These are phyloP conservation scores for Scophthalmus maximus DNA, from an alignment of 2,113 vertebrate genomes.

Conservation along the genomic window DNA sequence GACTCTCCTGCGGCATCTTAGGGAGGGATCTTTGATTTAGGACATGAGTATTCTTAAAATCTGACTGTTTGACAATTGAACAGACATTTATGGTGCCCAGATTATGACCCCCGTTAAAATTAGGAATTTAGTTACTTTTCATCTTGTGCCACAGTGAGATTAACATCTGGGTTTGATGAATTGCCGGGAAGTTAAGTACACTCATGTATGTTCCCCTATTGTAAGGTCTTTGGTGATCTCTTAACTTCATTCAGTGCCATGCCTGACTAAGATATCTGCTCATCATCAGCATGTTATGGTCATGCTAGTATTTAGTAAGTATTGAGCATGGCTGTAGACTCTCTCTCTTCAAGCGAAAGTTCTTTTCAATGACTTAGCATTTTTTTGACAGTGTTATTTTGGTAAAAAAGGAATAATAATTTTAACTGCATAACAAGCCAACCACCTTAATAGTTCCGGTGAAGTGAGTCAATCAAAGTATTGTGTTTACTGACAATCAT, in stretches of 20 bases:
- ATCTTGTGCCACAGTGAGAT: not conserved
- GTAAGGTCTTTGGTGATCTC: not conserved
- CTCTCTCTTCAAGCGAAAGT: not conserved
- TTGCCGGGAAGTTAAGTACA: too few species aligned
- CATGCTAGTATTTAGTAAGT: too few species aligned
- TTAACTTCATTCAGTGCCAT: not conserved
- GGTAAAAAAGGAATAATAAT: not conserved
- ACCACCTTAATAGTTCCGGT: not conserved
- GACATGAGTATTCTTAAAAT: too few species aligned
- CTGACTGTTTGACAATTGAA: not conserved
- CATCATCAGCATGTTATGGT: not conserved
- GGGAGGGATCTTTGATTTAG: too few species aligned
- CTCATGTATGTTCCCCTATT: too few species aligned
- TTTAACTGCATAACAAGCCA: not conserved
- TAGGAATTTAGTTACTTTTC: not conserved
- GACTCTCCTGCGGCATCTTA: not conserved
- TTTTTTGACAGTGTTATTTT: not conserved
- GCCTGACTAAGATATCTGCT: not conserved
- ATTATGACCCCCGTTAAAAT: not conserved
- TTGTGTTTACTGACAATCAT: slow-evolving; percentile 5
- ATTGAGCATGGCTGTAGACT: not conserved
- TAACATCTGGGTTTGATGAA: not conserved
- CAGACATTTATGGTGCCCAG: not conserved
- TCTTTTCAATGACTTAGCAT: not conserved
- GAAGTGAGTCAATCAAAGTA: not conserved